Evolutionary conservation across 2,888 invertebrate genomes (phyloP).

Genomic region (Sialis lutaria): DNA sequence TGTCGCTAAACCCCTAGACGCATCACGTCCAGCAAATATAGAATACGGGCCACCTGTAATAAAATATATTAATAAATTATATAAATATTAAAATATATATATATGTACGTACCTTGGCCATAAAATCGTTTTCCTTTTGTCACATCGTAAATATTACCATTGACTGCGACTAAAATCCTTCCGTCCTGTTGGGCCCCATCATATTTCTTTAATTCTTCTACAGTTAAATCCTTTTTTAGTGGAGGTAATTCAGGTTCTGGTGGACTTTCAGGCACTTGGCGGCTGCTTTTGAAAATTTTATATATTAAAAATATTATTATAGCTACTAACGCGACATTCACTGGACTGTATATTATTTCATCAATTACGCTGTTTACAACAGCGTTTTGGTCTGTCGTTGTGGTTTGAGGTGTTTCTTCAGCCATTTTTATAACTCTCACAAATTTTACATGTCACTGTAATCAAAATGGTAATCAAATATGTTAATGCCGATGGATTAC

Average conservation of each 20-base stretch:
- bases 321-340: constrained; percentile 49
- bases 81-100: constrained; percentile 2
- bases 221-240: constrained; percentile 76
- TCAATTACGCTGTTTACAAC: constrained; percentile 27
- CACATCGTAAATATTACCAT: constrained; percentile 89
- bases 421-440: constrained; percentile 16
- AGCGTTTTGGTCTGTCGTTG: constrained; percentile 16
- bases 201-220: constrained; percentile 69
- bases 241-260: constrained; percentile 53
- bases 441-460: no score
- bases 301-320: constrained; percentile 55
- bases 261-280: constrained; percentile 23
- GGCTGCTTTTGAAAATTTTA: constrained; percentile 47
- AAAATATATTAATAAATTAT: background rate
- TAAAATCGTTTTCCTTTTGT: constrained; percentile 82
- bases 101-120: constrained; percentile 76
- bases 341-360: constrained; percentile 50
- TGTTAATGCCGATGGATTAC: no score
- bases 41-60: constrained; percentile 78
- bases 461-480: no score
- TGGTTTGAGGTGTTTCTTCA: constrained; percentile 14
- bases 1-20: constrained; percentile 85
- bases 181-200: constrained; percentile 79
- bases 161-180: constrained; percentile 78
- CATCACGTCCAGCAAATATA: constrained; percentile 88